These are phyloP conservation scores for Thereva unica DNA, from an alignment of 2,888 invertebrate genomes.

Conservation along the genomic window DNA sequence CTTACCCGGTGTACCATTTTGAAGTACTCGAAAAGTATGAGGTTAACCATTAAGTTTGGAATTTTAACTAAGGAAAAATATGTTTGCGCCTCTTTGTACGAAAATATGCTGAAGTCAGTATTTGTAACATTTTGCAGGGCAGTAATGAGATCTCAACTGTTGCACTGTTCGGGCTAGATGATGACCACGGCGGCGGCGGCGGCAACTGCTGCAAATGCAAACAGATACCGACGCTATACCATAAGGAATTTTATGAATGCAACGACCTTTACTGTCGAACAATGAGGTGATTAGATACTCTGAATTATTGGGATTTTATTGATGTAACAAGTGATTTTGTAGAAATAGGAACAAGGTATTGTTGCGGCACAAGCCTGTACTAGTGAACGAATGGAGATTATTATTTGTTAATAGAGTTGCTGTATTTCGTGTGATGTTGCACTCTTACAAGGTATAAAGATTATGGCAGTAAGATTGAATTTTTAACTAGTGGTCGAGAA, in stretches of 20 bases:
- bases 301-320: too few relatives aligned
- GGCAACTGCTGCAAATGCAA: neutral
- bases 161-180: neutral
- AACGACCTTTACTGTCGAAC: slow-evolving; percentile 12
- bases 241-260: slow-evolving; percentile 11
- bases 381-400: too few relatives aligned
- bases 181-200: neutral
- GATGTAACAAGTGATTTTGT: too few relatives aligned
- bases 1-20: slow-evolving; percentile 14
- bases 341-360: too few relatives aligned
- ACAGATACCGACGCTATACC: neutral
- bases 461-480: too few relatives aligned
- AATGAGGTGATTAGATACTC: slow-evolving; percentile 13
- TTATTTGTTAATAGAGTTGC: too few relatives aligned
- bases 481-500: too few relatives aligned
- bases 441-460: too few relatives aligned
- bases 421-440: too few relatives aligned
- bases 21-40: slow-evolving; percentile 20
- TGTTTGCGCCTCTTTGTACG: slow-evolving; percentile 26
- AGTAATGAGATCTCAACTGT: slow-evolving; percentile 21
- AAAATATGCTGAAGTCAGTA: slow-evolving; percentile 3
- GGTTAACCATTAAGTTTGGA: slow-evolving; percentile 31
- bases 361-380: too few relatives aligned
- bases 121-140: slow-evolving; percentile 28
- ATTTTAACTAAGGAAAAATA: slow-evolving; percentile 37